Evolutionary conservation across 1,140 invertebrate species (phyloP).

Genomic region (Atta texana): DNA sequence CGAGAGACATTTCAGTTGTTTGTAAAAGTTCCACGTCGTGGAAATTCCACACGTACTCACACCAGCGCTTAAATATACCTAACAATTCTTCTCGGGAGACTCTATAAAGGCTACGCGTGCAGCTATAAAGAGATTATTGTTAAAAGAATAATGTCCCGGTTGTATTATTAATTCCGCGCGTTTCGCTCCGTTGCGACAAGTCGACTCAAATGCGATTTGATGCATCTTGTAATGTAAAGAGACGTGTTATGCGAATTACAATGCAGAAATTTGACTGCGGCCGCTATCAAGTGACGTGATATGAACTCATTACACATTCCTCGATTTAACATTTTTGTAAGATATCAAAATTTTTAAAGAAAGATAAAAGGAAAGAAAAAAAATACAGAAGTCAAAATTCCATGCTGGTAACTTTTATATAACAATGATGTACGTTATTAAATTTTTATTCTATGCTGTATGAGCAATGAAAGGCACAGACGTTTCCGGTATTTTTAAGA

Average conservation of each 20-base stretch:
- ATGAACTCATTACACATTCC: neutral
- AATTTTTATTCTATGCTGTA: slow-evolving; percentile 8
- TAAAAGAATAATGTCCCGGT: neutral
- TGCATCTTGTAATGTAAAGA: neutral
- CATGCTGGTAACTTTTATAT: neutral
- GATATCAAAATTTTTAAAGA: neutral
- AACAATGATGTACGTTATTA: neutral
- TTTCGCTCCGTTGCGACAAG: neutral
- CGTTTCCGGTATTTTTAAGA: slow-evolving; percentile 12
- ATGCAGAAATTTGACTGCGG: neutral
- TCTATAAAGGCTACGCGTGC: slow-evolving; percentile 12
- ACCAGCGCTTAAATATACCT: neutral
- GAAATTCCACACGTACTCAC: neutral
- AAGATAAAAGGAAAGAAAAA: neutral
- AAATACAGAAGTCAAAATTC: neutral
- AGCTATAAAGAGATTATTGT: slow-evolving; percentile 34
- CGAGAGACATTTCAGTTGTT: slow-evolving; percentile 40
- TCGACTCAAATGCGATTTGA: neutral
- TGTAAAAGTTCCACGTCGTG: slow-evolving; percentile 43
- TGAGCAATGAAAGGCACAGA: neutral
- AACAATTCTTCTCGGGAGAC: neutral
- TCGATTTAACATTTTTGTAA: neutral
- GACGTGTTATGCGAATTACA: neutral
- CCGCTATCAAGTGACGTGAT: neutral
- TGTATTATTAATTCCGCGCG: slow-evolving; percentile 39